phyloP scores from a whole-genome alignment of 1,140 invertebrate species.

The Ceratoteleas bidentatus region DNA sequence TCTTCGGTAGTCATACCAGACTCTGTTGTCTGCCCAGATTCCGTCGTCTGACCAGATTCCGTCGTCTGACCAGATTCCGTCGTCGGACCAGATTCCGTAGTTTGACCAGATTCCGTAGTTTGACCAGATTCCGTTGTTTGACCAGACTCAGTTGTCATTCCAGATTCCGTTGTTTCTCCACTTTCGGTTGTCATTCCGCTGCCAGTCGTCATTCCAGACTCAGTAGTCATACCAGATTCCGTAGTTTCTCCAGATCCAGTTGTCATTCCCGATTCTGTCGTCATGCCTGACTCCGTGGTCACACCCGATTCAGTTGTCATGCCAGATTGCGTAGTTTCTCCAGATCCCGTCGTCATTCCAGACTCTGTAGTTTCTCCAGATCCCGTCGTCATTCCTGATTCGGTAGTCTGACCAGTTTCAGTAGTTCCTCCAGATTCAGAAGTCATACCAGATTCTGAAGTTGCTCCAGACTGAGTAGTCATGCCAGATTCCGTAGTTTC shows the following conservation, averaged over 20 bases:
- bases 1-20: too few relatives aligned
- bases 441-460: conserved; percentile 58
- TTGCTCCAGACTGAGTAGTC: conserved; percentile 49
- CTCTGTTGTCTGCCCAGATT: too few relatives aligned
- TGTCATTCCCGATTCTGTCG: conserved; percentile 14
- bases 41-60: too few relatives aligned
- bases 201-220: too few relatives aligned
- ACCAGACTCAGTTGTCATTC: too few relatives aligned
- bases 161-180: too few relatives aligned
- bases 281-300: conserved; percentile 54
- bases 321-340: conserved; percentile 40
- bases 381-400: conserved; percentile 57
- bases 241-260: not conserved
- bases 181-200: too few relatives aligned
- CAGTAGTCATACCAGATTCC: not conserved
- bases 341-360: conserved; percentile 51
- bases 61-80: too few relatives aligned
- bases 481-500: conserved; percentile 47
- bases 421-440: conserved; percentile 52
- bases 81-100: too few relatives aligned
- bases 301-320: conserved; percentile 41
- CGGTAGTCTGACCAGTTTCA: conserved; percentile 39
- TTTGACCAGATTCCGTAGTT: too few relatives aligned
- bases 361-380: conserved; percentile 55
- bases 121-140: too few relatives aligned